These are phyloP conservation scores for Elanoides forficatus DNA, from an alignment of 2,113 vertebrate species.

Conservation along the genomic window DNA sequence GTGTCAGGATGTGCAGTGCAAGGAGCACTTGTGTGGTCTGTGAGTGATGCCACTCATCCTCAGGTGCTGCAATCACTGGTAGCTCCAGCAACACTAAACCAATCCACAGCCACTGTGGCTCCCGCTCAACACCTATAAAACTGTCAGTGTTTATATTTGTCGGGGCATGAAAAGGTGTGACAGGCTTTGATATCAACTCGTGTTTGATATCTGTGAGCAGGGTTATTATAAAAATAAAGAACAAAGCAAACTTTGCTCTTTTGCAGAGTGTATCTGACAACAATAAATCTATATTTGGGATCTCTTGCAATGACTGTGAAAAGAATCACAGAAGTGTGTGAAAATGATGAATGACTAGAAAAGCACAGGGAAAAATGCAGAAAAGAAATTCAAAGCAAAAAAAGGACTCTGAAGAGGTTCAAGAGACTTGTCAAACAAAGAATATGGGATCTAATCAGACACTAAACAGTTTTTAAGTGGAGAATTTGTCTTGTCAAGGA, in stretches of 20 bases:
- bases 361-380: not conserved
- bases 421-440: not conserved
- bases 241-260: not conserved
- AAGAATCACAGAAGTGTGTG: not conserved
- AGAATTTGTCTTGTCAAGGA: not conserved
- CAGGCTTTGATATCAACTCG: not conserved
- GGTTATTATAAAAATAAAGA: not conserved
- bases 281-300: not conserved
- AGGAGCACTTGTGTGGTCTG: not conserved
- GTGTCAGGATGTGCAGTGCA: rapidly evolving
- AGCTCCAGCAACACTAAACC: not conserved
- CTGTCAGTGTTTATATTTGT: not conserved
- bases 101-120: rapidly evolving
- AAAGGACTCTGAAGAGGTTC: not conserved
- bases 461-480: not conserved
- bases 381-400: not conserved
- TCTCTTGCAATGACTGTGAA: not conserved
- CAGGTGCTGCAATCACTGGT: rapidly evolving
- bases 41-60: not conserved
- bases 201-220: not conserved
- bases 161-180: not conserved
- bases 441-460: not conserved
- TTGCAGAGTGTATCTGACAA: not conserved
- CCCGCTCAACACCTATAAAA: not conserved
- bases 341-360: not conserved